phyloP scores from a whole-genome alignment of 2,113 vertebrate genomes.

The Chiloscyllium plagiosum region DNA sequence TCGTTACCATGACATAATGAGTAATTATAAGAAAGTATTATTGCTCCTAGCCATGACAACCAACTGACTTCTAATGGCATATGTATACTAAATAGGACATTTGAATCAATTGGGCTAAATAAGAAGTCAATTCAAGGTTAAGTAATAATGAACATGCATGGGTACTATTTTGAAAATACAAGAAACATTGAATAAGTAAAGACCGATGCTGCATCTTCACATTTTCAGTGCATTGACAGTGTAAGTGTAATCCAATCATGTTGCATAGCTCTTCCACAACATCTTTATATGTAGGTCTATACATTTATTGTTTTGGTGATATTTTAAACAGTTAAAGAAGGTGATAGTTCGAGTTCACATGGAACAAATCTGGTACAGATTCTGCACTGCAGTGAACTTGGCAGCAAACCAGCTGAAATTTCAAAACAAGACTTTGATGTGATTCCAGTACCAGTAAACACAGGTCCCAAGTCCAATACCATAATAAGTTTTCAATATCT shows the following conservation, averaged over 20 bases:
- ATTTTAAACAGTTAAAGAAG: slow-evolving; percentile 7
- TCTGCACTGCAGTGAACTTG: neutral
- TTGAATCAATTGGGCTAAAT: neutral
- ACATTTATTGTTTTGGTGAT: neutral
- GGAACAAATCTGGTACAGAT: slow-evolving; percentile 1
- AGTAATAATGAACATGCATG: neutral
- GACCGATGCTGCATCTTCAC: neutral
- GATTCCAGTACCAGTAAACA: slow-evolving; percentile 20
- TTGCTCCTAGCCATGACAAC: slow-evolving; percentile 17
- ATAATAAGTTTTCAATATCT: neutral
- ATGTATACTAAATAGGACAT: neutral
- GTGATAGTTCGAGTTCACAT: neutral
- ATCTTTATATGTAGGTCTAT: neutral
- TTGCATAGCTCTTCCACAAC: neutral
- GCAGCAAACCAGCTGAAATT: neutral
- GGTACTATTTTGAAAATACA: too few relatives aligned
- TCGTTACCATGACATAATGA: neutral
- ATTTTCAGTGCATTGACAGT: neutral
- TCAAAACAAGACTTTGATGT: slow-evolving; percentile 13
- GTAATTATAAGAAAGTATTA: slow-evolving; percentile 15
- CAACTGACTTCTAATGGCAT: neutral
- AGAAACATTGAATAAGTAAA: neutral
- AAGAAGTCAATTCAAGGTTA: neutral
- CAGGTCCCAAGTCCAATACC: neutral
- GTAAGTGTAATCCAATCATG: neutral